A percentile compares a stretch with the other conserved stretches of the same genome.
These are phyloP conservation scores for Gerris lacustris DNA, from an alignment of 2,888 invertebrate genomes.

Conservation along the genomic window DNA sequence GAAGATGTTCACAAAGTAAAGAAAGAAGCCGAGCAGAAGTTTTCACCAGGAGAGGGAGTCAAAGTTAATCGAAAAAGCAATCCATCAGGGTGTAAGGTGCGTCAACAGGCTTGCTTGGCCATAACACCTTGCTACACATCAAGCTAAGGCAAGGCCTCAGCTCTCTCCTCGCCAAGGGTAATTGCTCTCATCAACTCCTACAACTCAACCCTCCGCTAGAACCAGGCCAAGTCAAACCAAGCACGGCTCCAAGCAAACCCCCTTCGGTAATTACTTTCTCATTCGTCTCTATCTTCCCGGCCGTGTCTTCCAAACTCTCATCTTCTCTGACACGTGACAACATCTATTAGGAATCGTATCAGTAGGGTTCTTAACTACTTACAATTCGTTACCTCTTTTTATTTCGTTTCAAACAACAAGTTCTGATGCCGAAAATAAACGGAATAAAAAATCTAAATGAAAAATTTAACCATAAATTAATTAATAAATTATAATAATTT, in stretches of 20 bases:
- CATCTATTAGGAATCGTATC: not conserved
- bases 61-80: constrained; percentile 9
- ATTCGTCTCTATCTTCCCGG: not conserved
- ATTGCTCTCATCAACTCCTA: not conserved
- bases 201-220: not conserved
- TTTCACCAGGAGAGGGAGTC: not conserved
- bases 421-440: too few species aligned
- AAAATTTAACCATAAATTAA: too few species aligned
- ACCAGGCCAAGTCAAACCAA: not conserved
- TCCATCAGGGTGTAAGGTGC: constrained; percentile 6
- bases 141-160: not conserved
- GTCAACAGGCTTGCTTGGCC: not conserved
- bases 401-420: too few species aligned
- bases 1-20: too few species aligned
- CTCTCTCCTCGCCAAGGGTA: not conserved
- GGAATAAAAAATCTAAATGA: too few species aligned
- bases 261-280: constrained; percentile 1
- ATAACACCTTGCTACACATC: not conserved
- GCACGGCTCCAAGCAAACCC: not conserved
- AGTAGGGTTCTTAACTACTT: not conserved
- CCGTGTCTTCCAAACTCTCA: not conserved
- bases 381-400: too few species aligned
- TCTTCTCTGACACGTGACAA: not conserved
- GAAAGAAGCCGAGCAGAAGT: too few species aligned
- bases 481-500: too few species aligned